Percentiles rank a stretch among this genome's conserved stretches.
phyloP scores from a whole-genome alignment of 2,888 invertebrate genomes.

The Andrena minutula region DNA sequence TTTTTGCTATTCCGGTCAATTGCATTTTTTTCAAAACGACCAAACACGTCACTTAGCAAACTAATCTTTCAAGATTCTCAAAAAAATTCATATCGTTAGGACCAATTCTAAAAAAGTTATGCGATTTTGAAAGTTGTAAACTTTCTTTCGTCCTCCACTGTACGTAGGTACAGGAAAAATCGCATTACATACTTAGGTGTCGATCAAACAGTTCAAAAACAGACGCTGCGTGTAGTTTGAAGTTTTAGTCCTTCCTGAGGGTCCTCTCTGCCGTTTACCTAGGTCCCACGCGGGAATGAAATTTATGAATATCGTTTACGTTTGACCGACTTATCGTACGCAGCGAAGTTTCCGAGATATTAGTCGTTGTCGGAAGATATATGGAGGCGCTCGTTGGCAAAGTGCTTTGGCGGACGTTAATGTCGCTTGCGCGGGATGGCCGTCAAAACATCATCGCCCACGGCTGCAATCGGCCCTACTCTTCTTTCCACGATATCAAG shows the following conservation, averaged over 20 bases:
- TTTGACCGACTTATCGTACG: slow-evolving; percentile 51
- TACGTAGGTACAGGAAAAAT: too few relatives aligned
- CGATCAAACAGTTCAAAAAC: not conserved
- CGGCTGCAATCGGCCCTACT: not conserved
- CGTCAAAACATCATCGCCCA: slow-evolving; percentile 45
- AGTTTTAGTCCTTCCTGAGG: too few relatives aligned
- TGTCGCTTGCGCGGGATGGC: slow-evolving; percentile 25
- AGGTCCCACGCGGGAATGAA: slow-evolving; percentile 18
- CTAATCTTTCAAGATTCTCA: too few relatives aligned
- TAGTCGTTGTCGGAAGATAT: slow-evolving; percentile 46
- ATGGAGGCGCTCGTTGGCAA: slow-evolving; percentile 34
- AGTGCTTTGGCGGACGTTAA: slow-evolving; percentile 34
- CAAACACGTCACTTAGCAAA: too few relatives aligned
- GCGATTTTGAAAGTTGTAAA: too few relatives aligned
- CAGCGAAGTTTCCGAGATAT: slow-evolving; percentile 57
- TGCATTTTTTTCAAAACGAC: too few relatives aligned
- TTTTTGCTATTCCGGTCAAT: too few relatives aligned
- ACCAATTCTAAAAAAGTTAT: too few relatives aligned
- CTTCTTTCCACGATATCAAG: not conserved
- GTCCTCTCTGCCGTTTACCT: not conserved
- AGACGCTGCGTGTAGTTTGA: not conserved
- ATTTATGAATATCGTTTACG: slow-evolving; percentile 53
- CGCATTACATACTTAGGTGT: too few relatives aligned
- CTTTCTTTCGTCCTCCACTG: too few relatives aligned
- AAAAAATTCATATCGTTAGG: too few relatives aligned